A percentile compares a stretch with the other conserved stretches of the same genome.
Evolutionary conservation across 2,888 invertebrate species (phyloP).

Genomic region (Monoplex corrugatus): DNA sequence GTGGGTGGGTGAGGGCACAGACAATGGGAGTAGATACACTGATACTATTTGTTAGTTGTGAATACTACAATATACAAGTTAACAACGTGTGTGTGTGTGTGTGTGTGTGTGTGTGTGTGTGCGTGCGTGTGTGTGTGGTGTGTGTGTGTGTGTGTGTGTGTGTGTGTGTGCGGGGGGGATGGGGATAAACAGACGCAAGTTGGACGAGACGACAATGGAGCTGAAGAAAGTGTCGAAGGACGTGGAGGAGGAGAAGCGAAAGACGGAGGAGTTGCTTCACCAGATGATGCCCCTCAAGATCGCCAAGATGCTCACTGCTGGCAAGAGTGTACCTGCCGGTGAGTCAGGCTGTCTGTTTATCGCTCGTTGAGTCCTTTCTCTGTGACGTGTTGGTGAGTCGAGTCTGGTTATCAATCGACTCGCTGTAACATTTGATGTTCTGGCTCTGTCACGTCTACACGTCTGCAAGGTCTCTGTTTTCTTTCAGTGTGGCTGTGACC

Average conservation of each 20-base stretch:
- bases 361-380: too few relatives aligned
- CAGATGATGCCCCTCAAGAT: constrained; percentile 81
- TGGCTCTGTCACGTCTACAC: too few relatives aligned
- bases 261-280: constrained; percentile 79
- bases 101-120: too few relatives aligned
- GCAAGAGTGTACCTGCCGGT: constrained; percentile 78
- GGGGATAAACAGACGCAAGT: constrained; percentile 70
- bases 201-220: constrained; percentile 81
- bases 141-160: not conserved
- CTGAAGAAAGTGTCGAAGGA: constrained; percentile 79
- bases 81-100: too few relatives aligned
- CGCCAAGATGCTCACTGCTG: constrained; percentile 78
- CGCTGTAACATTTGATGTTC: too few relatives aligned
- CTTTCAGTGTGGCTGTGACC: too few relatives aligned
- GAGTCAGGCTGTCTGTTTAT: not conserved
- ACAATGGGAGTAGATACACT: too few relatives aligned
- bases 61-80: too few relatives aligned
- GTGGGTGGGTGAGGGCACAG: too few relatives aligned
- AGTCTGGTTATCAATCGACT: not conserved
- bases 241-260: constrained; percentile 76
- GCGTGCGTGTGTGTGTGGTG: too few relatives aligned
- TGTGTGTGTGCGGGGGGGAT: constrained; percentile 28
- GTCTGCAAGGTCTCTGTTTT: too few relatives aligned
- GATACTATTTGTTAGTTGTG: too few relatives aligned
- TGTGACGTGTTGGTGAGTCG: not conserved